Base-by-base conservation (phyloP, 2,797 vertebrate species). In the Macroramphosus scolopax region DNA sequence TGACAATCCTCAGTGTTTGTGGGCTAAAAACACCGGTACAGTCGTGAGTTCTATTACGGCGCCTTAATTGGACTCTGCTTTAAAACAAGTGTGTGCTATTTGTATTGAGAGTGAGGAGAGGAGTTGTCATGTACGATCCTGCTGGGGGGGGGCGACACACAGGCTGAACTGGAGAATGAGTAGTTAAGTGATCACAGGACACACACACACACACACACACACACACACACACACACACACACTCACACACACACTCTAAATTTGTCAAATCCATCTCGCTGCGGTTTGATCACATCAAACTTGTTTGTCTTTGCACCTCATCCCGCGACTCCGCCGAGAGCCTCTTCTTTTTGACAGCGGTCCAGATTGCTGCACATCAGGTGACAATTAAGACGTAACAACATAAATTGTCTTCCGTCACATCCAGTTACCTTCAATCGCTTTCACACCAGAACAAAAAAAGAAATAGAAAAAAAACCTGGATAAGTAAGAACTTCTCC, bases 301-400 rank as follows among this genome's bases (percentile, higher is more conserved):
- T 14, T 10, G 30, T 15, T 15, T 5, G 43, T 20, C 18, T 47
- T 33, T 14, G n/a, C 41, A 33, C 40, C 51, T 58, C 49, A 37
- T 55, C 42, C 48, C 13, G 5, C 32, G 34, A 5, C 58, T 62
- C 56, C 52, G 17, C 54, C 0, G 29, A 13, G 51, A 64, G 64
- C 9, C 48, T 68, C 66, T 45, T 52, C 36, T 65, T 68, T 75
- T 68, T 80, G 81, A 87, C 78, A 81, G 72, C 29, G 20, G 80
- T 87, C 80, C 87, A 88, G 87, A 83, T 85, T 89, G 87, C 76
- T 51, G 77, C 75, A 80, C 84, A 88, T 89, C 84, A 88, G 84
- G 86, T 89, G 88, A 88, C 85, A 89, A 90, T 89, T 90, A 91
- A 89, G 83, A 87, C 78, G 80, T 87, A 89, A 89, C 82, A 82